Conservation (phyloP, 30 jellyfish, hydroid and myxozoan species). For the Cassiopea xamachana region DNA sequence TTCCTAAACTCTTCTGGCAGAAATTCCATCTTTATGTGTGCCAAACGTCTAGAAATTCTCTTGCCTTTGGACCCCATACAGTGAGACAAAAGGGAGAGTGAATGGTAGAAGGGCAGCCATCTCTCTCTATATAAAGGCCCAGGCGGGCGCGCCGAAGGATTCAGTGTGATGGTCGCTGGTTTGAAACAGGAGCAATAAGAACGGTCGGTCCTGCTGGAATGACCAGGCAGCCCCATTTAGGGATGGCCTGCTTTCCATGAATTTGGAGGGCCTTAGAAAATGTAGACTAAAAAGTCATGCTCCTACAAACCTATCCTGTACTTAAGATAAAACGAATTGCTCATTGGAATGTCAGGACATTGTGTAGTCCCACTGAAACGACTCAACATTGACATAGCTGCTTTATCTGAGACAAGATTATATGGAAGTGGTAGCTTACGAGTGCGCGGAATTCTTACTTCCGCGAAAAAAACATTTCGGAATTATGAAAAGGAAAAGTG, state of each 20-base stretch:
- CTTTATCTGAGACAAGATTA: conserved; percentile 38
- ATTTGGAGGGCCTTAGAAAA: conserved; percentile 22
- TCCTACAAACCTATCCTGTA: conserved; percentile 12
- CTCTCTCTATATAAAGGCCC: conserved; percentile 12
- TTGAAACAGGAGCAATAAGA: not conserved
- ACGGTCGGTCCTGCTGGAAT: conserved; percentile 11
- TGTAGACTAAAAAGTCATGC: conserved; percentile 34
- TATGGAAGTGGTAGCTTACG: conserved; percentile 9
- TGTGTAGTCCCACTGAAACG: not conserved
- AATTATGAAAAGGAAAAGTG: conserved; percentile 15
- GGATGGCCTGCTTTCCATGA: conserved; percentile 30
- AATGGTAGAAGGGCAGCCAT: conserved; percentile 19
- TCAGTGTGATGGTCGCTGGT: conserved; percentile 37
- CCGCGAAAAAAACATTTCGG: conserved; percentile 5
- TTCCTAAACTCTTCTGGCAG: conserved; percentile 6
- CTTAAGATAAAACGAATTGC: conserved; percentile 12
- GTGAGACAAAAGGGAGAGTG: conserved; percentile 4
- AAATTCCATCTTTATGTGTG: not conserved
- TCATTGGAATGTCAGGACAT: conserved; percentile 32
- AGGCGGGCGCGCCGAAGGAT: conserved; percentile 32
- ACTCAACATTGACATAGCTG: conserved; percentile 29
- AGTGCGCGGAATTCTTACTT: conserved; percentile 4
- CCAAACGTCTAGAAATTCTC: conserved; percentile 31
- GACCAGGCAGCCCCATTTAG: conserved; percentile 23
- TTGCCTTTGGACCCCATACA: conserved; percentile 7